These are phyloP conservation scores for Tetramorium simillimum DNA, from an alignment of 1,140 invertebrate species.

Conservation along the genomic window DNA sequence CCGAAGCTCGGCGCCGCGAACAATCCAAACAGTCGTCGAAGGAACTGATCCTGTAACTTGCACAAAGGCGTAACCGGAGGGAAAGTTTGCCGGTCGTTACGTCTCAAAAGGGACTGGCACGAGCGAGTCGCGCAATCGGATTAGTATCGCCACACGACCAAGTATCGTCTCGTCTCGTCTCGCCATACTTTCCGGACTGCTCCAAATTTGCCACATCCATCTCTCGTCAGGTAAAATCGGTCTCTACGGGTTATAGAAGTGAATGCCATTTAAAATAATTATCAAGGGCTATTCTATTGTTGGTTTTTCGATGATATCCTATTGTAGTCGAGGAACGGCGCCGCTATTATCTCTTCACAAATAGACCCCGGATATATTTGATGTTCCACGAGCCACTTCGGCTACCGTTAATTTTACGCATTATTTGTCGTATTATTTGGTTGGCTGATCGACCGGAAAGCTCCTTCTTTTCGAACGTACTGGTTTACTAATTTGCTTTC, in stretches of 20 bases:
- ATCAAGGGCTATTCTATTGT: constrained; percentile 54
- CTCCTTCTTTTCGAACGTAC: constrained; percentile 36
- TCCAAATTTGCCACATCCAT: neutral
- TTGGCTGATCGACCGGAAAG: neutral
- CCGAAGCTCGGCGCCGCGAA: neutral
- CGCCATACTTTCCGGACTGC: neutral
- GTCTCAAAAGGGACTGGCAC: constrained; percentile 60
- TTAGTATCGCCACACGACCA: constrained; percentile 53
- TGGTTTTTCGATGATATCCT: constrained; percentile 42
- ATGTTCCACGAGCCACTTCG: neutral
- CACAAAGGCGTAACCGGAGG: constrained; percentile 44
- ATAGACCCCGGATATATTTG: neutral
- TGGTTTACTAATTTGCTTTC: constrained; percentile 41
- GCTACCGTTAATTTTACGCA: constrained; percentile 23
- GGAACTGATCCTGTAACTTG: constrained; percentile 43
- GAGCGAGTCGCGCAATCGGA: constrained; percentile 58
- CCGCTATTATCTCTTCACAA: constrained; percentile 24
- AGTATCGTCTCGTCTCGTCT: neutral
- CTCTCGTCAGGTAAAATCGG: constrained; percentile 41
- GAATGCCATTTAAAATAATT: constrained; percentile 44
- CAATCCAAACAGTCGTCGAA: constrained; percentile 25
- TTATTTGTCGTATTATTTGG: constrained; percentile 26
- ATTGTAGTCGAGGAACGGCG: constrained; percentile 28
- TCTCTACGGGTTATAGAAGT: neutral
- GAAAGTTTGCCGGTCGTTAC: constrained; percentile 51